A percentile compares a stretch with the other conserved stretches of the same genome.
Conservation (phyloP, 2,888 invertebrate species). For the Amorpha juglandis region DNA sequence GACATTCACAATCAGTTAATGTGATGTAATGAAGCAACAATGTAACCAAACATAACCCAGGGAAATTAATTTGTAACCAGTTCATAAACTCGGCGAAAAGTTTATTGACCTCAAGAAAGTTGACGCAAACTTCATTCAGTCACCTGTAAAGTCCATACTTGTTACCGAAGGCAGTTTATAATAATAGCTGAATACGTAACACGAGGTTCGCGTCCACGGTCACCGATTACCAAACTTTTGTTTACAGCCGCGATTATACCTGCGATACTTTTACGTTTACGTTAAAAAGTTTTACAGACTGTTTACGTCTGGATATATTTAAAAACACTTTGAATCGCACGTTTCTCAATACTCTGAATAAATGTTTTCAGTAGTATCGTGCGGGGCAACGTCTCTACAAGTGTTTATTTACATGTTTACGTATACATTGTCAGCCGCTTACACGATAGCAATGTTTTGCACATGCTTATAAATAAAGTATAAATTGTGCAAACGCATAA, state of each 20-base stretch:
- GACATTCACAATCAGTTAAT: conserved; percentile 1
- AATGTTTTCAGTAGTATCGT: conserved; percentile 15
- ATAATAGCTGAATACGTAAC: conserved; percentile 16
- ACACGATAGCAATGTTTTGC: conserved; percentile 43
- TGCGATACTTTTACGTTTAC: conserved; percentile 30
- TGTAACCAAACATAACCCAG: conserved; percentile 6
- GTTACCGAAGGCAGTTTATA: conserved; percentile 11
- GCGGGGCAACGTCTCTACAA: conserved; percentile 56
- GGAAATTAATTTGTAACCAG: conserved; percentile 7
- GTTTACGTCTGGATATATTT: conserved; percentile 39
- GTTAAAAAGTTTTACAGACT: conserved; percentile 31
- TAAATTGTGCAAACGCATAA: conserved; percentile 40
- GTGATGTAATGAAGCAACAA: neutral
- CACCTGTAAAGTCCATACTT: conserved; percentile 14
- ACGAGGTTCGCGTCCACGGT: neutral
- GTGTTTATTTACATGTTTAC: conserved; percentile 76
- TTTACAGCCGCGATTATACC: conserved; percentile 19
- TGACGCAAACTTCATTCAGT: conserved; percentile 19
- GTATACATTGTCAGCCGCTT: conserved; percentile 39
- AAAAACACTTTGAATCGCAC: conserved; percentile 35
- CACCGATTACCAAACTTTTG: conserved; percentile 10
- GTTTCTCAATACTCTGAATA: conserved; percentile 31
- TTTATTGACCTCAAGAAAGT: conserved; percentile 21
- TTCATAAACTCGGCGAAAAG: conserved; percentile 16
- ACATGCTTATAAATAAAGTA: conserved; percentile 47